Base-by-base conservation (phyloP, 92 coral and sea anemone species). In the Diadumene lineata region DNA sequence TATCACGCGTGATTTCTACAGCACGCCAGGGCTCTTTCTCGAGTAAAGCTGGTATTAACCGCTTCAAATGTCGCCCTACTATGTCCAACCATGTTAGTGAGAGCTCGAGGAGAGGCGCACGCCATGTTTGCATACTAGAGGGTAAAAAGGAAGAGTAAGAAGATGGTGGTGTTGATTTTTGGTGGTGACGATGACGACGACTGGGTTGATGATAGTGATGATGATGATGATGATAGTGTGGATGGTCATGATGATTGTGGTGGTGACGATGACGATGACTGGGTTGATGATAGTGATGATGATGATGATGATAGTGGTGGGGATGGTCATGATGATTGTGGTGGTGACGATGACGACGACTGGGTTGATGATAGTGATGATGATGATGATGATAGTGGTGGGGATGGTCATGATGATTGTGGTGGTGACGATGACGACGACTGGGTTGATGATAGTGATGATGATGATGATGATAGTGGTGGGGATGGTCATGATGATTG, bases 101-200 rank as follows among this genome's bases (percentile, higher is more conserved):
- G 43, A 86, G 86, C 68, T 58, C 76, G 50, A 77, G 85, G 71
- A 92, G 89, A 24, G 92, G 90, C 66, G 68, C 78, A 22, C 98
- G 97, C 98, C 98, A 94, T 16, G 75, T 88, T 73, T 94, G 98
- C 76, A 58, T 75, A 10, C 98, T 94, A 77, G 58, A 34, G 50
- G 57, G n/a, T n/a, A n/a, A n/a, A n/a, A n/a, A n/a, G n/a, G n/a
- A 80, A 4, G 8, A 18, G 16, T 9, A 46, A 2, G 25, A 16
- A 53, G n/a, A 53, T 23, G 4, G 60, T 53, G 2, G n/a, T 7
- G 4, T 53, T 50, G 53, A 50, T 26, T 4, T 7, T 28, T 57
- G 10, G 17, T 57, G 26, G 18, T 22, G 18, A 28, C 10, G 48
- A 38, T 38, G 13, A 38, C 13, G 48, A 38, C 13, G 13, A 38